Base-by-base conservation (phyloP, 2,888 invertebrate species). In the Oscheius myriophilus region DNA sequence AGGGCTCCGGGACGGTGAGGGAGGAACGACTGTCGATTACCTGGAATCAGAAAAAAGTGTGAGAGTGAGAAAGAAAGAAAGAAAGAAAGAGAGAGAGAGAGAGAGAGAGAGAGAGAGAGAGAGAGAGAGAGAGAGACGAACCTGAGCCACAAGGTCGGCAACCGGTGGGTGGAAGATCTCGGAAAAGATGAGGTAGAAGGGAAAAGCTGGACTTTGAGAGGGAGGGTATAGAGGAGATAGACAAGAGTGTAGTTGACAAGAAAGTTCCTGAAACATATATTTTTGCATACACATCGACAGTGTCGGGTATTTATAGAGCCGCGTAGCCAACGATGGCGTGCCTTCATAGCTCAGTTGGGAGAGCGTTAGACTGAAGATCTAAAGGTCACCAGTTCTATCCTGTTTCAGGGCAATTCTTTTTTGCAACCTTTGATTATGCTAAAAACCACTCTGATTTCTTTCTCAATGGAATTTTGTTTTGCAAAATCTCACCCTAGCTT, bases 291-390 rank as follows among this genome's bases (percentile, higher is more conserved):
- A 39, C 16, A 62, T n/a, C 9, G 39, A 53, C n/a, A n/a, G n/a
- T n/a, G n/a, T n/a, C n/a, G n/a, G n/a, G n/a, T n/a, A n/a, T n/a
- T n/a, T n/a, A n/a, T n/a, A n/a, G n/a, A n/a, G n/a, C n/a, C n/a
- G n/a, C n/a, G n/a, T n/a, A n/a, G n/a, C n/a, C n/a, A n/a, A n/a
- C n/a, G n/a, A n/a, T n/a, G n/a, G n/a, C 9, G 21, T 12, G 65
- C 65, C 65, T 65, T 55, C 21, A 77, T 77, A 77, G 77, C 77
- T 77, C 77, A 77, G 81, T 81, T 81, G 80, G 80, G 80, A 81
- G 80, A 80, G 80, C 81, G 80, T 80, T 80, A 79, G 79, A 80
- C 81, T 81, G 81, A 81, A 80, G 81, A 80, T 80, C 80, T 79
- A 78, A 79, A 80, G 76, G 81, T 80, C 78, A 72, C 78, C 78